Evolutionary conservation across 2,888 invertebrate genomes (phyloP), one percentile per base, ranked within the genome.

Genomic region (Acleris sparsana): DNA sequence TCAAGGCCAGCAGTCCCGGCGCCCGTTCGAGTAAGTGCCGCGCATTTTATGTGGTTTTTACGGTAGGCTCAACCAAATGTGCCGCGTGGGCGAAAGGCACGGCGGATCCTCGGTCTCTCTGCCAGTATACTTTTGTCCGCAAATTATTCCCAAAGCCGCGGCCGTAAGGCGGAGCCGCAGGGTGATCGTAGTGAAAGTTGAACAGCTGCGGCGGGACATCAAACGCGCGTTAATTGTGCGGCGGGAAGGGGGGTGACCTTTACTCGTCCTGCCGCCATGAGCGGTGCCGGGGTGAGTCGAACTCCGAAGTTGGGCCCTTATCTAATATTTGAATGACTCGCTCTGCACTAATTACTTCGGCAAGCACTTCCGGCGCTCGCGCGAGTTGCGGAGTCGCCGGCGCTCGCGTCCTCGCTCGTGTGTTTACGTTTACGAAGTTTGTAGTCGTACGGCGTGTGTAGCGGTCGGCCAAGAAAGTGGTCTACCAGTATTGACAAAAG

Each of bases 141-240:
- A 33, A 53, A 39, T 53, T 53, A 53, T 53, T 39, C 18, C 39
- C 18, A 20, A 53, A 53, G 33, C n/a, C n/a, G 53, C 11, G 29
- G 46, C 20, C 17, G 18, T 7, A 46, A n/a, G 29, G 1, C 53
- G 51, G 46, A 25, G 53, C n/a, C 18, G 20, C 13, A 22, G 13
- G 39, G 39, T 58, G 53, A 64, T 59, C 53, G 53, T 59, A 59
- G 58, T 59, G 58, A 59, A 63, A 63, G 63, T 63, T 63, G 58
- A 59, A 58, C 63, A 63, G 63, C 63, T 63, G 63, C 39, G 55
- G 22, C 17, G 62, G 33, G 33, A 58, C 58, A 63, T 63, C 58
- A 48, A 63, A 44, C 29, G 9, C 43, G 57, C 16, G 39, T 39
- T 39, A 39, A 39, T 39, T 39, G 56, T n/a, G 52, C 22, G 52